Base-by-base conservation (phyloP, 2,113 vertebrate genomes). In the Forbesichthys papilliferus region DNA sequence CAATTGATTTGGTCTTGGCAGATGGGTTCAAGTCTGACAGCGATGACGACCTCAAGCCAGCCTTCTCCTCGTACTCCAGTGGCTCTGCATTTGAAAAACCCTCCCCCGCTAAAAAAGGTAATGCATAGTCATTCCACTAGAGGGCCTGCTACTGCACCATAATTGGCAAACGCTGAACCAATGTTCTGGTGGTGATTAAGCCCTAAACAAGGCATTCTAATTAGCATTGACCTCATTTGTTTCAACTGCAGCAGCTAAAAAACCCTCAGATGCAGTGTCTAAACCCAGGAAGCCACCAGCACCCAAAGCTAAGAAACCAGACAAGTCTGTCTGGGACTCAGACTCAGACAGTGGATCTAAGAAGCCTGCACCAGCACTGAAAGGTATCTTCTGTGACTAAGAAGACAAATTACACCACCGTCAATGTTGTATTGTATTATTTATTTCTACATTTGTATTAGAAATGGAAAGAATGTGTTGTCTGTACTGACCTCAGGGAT, bases 261-360 rank as follows among this genome's bases (percentile, higher is more conserved):
- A 93, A 59, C 75, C 90, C 1, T 89, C 91, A 33, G 95, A 95
- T 62, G 73, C 46, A 7, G 62, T 86, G 9, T 86, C 95, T 59
- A 98, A 96, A 87, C 93, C 93, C 36, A 97, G 92, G 90, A 96
- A 96, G 90, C 36, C 94, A 77, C 80, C 90, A 75, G 80, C 88
- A 74, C 91, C 95, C 88, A 84, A 98, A 95, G 85, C 93, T 89
- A 98, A 96, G 93, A 99, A 96, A 84, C 88, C 94, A 47, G 96
- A 98, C 84, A 91, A 92, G 72, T 82, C 94, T 11, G 92, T 96
- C 87, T 98, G 95, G 79, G 98, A 99, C 84, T 98, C 96, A 0
- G 98, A 99, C 85, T 98, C 96, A 5, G 98, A 98, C 87, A 94
- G 94, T 0, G 94, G 92, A 34, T 87, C 93, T 81, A 93, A 94